Percentiles rank a stretch among this genome's conserved stretches.
Conservation (phyloP, 2,797 vertebrate species). For the Eulemur albifrons region DNA sequence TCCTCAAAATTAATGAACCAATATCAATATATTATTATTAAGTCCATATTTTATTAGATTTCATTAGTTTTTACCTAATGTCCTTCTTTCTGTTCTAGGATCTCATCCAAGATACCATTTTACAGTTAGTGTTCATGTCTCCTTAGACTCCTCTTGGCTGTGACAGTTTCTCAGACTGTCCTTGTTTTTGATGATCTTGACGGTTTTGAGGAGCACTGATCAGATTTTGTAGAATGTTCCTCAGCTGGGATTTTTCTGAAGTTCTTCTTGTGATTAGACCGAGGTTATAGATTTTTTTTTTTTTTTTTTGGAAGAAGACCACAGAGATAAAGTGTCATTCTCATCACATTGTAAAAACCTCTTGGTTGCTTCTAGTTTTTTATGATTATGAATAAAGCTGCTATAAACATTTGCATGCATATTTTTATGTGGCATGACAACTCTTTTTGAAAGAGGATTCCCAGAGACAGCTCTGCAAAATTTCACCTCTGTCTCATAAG, state of each 20-base stretch:
- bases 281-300: neutral
- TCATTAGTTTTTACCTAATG: neutral
- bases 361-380: neutral
- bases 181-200: neutral
- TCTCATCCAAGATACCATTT: neutral
- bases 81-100: neutral
- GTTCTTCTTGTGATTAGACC: neutral
- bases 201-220: neutral
- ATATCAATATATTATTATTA: neutral
- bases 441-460: neutral
- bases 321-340: neutral
- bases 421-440: neutral
- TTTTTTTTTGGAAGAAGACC: neutral
- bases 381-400: neutral
- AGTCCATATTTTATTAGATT: neutral
- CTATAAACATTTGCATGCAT: neutral
- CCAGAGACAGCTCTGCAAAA: neutral
- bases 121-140: accelerated
- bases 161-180: neutral
- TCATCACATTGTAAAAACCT: neutral
- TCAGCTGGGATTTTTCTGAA: neutral
- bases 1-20: neutral
- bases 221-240: neutral
- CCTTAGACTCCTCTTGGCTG: neutral
- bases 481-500: too few species aligned